Conservation (phyloP, 2,113 vertebrate genomes). For the Callopanchax toddi region DNA sequence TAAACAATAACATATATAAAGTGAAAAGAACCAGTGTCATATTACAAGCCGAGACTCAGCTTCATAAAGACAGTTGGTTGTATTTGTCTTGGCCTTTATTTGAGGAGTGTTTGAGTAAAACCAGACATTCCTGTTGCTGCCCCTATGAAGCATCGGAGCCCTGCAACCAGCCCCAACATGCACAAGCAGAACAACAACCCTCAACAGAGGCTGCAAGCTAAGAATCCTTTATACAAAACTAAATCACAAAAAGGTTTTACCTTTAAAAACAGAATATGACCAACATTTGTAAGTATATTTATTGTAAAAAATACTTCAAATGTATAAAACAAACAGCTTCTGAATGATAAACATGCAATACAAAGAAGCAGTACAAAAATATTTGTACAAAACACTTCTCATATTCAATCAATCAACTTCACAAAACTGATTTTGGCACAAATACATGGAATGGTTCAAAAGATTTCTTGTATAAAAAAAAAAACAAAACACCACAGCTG, state of each 20-base stretch:
- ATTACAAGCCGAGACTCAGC: neutral
- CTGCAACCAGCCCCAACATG: constrained; percentile 45
- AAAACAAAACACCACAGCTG: constrained; percentile 27
- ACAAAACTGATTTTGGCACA: constrained; percentile 51
- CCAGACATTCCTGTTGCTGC: constrained; percentile 49
- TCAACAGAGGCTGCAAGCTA: too few relatives aligned
- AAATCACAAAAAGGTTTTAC: too few relatives aligned
- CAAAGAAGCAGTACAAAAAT: constrained; percentile 51
- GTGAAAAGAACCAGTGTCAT: neutral
- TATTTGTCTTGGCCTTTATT: constrained; percentile 16
- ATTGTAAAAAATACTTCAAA: constrained; percentile 74
- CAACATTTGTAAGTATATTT: constrained; percentile 63
- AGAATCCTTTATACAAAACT: too few relatives aligned
- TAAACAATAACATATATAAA: too few relatives aligned
- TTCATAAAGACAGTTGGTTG: neutral
- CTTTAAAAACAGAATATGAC: neutral
- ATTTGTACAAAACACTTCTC: constrained; percentile 10
- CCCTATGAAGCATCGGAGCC: constrained; percentile 14
- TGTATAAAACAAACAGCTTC: constrained; percentile 70
- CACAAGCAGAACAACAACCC: too few relatives aligned
- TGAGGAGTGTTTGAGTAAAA: constrained; percentile 27
- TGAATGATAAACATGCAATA: constrained; percentile 68
- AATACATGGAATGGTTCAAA: constrained; percentile 55
- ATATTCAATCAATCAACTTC: constrained; percentile 32
- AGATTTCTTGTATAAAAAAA: constrained; percentile 11